Conservation (phyloP, 2,797 vertebrate species). For the Hydrolagus colliei region DNA sequence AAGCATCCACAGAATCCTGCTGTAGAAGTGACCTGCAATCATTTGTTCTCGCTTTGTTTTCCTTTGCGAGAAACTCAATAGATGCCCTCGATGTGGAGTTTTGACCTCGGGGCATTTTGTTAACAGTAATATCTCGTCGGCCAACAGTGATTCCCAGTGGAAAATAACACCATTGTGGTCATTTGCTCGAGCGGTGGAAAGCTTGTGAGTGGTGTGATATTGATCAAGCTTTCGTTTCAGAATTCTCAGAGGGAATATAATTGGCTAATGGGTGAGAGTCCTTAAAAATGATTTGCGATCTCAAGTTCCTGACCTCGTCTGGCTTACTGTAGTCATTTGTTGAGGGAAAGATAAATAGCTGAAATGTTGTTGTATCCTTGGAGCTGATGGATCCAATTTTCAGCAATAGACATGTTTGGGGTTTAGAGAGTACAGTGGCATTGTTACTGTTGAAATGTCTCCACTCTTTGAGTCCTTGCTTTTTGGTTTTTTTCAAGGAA, state of each 20-base stretch:
- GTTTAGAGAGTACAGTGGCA: not conserved
- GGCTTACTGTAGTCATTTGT: not conserved
- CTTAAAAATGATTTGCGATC: not conserved
- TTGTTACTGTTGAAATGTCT: not conserved
- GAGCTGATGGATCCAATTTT: not conserved
- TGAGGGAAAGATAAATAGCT: not conserved
- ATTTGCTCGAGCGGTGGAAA: no score
- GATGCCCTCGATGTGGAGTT: no score
- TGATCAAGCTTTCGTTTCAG: no score
- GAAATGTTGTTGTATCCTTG: not conserved
- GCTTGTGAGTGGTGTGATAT: no score
- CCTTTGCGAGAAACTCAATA: no score
- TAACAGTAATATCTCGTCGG: no score
- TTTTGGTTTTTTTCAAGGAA: conserved; percentile 63
- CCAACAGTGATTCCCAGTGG: no score
- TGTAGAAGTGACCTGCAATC: no score
- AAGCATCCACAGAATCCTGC: no score
- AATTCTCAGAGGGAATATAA: not conserved
- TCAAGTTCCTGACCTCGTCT: not conserved
- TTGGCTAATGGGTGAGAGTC: not conserved
- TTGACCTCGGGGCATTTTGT: no score
- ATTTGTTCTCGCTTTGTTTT: no score
- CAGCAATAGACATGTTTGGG: not conserved
- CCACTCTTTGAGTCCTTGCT: not conserved
- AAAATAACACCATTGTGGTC: no score